A percentile compares a stretch with the other conserved stretches of the same genome.
phyloP scores from a whole-genome alignment of 2,113 vertebrate genomes.

The Mus spicilegus region DNA sequence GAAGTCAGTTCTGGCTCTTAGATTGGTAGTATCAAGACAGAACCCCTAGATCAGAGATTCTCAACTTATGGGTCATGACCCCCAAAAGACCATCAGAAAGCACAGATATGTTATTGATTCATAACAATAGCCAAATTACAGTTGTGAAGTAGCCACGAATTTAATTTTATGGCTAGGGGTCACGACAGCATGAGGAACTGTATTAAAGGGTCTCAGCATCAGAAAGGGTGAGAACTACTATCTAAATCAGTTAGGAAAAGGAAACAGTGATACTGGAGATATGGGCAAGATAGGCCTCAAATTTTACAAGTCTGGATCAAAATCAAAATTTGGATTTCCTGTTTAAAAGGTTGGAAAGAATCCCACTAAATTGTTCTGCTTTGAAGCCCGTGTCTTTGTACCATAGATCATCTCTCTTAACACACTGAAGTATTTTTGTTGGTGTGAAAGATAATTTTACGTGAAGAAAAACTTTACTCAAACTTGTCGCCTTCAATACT shows the following conservation, averaged over 20 bases:
- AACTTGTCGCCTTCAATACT: neutral
- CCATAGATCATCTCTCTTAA: neutral
- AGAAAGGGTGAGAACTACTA: neutral
- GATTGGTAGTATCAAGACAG: neutral
- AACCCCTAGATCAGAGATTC: neutral
- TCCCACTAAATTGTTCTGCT: neutral
- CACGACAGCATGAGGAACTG: neutral
- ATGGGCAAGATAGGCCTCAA: neutral
- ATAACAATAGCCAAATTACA: neutral
- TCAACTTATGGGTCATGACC: neutral
- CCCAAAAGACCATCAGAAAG: neutral
- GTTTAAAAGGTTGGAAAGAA: neutral
- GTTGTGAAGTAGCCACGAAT: neutral
- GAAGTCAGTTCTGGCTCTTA: neutral
- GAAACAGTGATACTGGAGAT: neutral
- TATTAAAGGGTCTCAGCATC: neutral
- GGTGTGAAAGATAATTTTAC: neutral
- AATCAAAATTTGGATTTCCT: neutral
- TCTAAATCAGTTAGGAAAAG: neutral
- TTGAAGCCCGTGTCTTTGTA: neutral
- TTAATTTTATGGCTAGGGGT: neutral
- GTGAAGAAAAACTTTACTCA: neutral
- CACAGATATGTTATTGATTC: neutral
- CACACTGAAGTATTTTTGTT: neutral
- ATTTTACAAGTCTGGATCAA: neutral